Evolutionary conservation across 2,888 invertebrate genomes (phyloP).

Genomic region (Drosophila fulvimacula): DNA sequence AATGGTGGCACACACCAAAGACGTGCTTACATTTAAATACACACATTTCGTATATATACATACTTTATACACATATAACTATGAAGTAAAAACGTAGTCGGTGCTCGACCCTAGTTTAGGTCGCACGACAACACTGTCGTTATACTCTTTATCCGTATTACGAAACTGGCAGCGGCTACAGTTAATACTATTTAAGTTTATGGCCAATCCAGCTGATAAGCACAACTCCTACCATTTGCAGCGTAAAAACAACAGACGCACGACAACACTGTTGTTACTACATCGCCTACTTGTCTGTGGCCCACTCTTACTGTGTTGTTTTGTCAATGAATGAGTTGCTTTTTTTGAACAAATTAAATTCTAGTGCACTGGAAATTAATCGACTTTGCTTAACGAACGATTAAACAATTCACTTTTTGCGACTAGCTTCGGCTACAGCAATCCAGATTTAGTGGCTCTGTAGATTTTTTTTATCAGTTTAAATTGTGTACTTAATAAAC

Average conservation of each 20-base stretch:
- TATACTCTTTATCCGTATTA: neutral
- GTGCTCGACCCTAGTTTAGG: neutral
- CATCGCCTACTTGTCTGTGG: slow-evolving; percentile 31
- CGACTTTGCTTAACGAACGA: slow-evolving; percentile 6
- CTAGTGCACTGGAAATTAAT: slow-evolving; percentile 19
- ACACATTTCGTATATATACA: too few species aligned
- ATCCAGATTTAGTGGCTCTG: slow-evolving; percentile 17
- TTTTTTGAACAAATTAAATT: slow-evolving; percentile 25
- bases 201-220: slow-evolving; percentile 33
- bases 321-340: slow-evolving; percentile 63
- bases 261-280: slow-evolving; percentile 70
- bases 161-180: slow-evolving; percentile 11
- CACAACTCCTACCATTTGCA: slow-evolving; percentile 22
- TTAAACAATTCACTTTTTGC: slow-evolving; percentile 24
- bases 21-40: too few species aligned
- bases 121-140: neutral
- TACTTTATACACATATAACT: neutral
- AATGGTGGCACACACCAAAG: neutral
- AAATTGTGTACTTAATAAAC: slow-evolving; percentile 70
- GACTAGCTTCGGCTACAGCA: slow-evolving; percentile 17
- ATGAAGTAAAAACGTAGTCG: neutral
- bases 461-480: slow-evolving; percentile 67
- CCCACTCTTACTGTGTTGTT: slow-evolving; percentile 26
- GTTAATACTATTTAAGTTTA: slow-evolving; percentile 6
- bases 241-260: slow-evolving; percentile 36